A percentile compares a stretch with the other conserved stretches of the same genome.
phyloP scores from a whole-genome alignment of 1,140 invertebrate species.

The Sycophila sp. region DNA sequence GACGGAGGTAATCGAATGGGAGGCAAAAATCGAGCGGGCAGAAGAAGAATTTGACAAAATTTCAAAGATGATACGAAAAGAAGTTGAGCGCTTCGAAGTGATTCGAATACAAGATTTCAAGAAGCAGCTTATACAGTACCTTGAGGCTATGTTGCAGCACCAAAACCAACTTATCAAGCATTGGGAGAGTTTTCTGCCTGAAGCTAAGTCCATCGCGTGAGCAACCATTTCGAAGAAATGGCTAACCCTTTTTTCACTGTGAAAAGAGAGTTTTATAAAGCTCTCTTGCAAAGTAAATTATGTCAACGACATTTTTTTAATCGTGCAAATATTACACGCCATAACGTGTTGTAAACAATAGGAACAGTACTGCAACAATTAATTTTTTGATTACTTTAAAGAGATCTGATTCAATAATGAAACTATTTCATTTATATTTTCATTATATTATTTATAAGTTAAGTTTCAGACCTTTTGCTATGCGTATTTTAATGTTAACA shows the following conservation, averaged over 20 bases:
- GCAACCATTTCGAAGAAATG: slow-evolving; percentile 27
- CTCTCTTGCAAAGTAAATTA: neutral
- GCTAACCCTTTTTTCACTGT: neutral
- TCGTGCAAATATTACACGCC: neutral
- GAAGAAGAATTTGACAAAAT: slow-evolving; percentile 98
- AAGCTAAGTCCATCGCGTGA: slow-evolving; percentile 87
- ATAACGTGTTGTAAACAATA: neutral
- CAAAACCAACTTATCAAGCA: slow-evolving; percentile 96
- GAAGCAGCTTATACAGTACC: slow-evolving; percentile 86
- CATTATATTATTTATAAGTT: neutral
- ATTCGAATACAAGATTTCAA: slow-evolving; percentile 92
- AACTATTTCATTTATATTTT: neutral
- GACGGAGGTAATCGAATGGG: slow-evolving; percentile 95
- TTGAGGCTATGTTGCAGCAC: slow-evolving; percentile 93
- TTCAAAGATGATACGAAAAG: slow-evolving; percentile 94
- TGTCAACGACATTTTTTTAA: slow-evolving; percentile 6
- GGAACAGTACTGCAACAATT: slow-evolving; percentile 5
- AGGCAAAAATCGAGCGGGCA: slow-evolving; percentile 93
- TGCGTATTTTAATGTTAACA: no score
- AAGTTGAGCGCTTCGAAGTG: slow-evolving; percentile 93
- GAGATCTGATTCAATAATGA: neutral
- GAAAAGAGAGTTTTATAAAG: no score
- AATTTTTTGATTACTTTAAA: neutral
- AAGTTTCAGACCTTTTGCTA: neutral
- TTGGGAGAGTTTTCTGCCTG: slow-evolving; percentile 94